Evolutionary conservation across 2,888 invertebrate species (phyloP).

Genomic region (Torymus texanus): DNA sequence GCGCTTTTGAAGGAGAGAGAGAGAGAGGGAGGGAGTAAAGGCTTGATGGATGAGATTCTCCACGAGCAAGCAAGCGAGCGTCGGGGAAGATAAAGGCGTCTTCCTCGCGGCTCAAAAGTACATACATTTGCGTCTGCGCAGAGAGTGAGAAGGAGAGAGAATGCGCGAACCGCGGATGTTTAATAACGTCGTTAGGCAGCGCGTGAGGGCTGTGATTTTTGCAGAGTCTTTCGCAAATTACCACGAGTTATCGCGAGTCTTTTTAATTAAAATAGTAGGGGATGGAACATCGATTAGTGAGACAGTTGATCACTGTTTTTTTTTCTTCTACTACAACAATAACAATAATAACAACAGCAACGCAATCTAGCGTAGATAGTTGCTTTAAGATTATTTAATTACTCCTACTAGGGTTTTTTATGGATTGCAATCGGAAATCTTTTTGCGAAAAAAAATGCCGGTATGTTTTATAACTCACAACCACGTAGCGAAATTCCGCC

Average conservation of each 20-base stretch:
- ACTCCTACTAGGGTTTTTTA: too few species aligned
- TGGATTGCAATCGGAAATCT: too few species aligned
- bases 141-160: too few species aligned
- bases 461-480: too few species aligned
- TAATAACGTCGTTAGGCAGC: conserved; percentile 54
- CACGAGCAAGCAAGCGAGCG: background rate
- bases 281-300: too few species aligned
- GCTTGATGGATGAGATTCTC: conserved; percentile 52
- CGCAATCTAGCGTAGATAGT: too few species aligned
- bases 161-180: conserved; percentile 35
- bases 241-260: background rate
- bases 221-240: conserved; percentile 28
- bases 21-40: background rate
- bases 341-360: too few species aligned
- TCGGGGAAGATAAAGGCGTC: conserved; percentile 46
- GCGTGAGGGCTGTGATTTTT: conserved; percentile 39
- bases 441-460: too few species aligned
- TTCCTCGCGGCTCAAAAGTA: conserved; percentile 52
- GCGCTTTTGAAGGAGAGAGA: conserved; percentile 32
- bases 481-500: too few species aligned
- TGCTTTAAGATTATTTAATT: too few species aligned
- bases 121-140: conserved; percentile 50
- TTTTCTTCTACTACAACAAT: too few species aligned
- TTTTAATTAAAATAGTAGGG: background rate
- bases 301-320: too few species aligned